Evolutionary conservation across 2,113 vertebrate genomes (phyloP), one percentile per base, ranked within the genome.

Genomic region (Pica pica): DNA sequence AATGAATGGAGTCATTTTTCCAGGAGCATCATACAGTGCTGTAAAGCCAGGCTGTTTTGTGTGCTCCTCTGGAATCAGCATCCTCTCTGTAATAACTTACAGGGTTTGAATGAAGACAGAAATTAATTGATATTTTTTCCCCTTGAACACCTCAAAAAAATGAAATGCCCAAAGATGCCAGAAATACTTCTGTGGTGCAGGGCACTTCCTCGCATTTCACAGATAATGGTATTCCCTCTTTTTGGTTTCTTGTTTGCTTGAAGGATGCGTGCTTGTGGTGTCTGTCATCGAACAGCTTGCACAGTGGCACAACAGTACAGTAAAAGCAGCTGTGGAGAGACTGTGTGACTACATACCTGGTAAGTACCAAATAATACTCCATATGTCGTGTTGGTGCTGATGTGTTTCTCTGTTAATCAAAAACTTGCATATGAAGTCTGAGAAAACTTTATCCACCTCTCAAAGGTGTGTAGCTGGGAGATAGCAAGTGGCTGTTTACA

Each of bases 341-440:
- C 87, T 98, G n/a, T 98, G 98, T 94, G 92, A 87, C 93, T 98
- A 98, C 93, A 82, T 98, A 90, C 98, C 98, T 76, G 98, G 98
- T 98, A 94, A 97, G 81, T 94, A 63, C 49, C 71, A 77, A 81
- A 35, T 65, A 71, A 83, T 70, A 5, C 0, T 0, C 85, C 78
- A 56, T 75, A 65, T 95, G 85, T 77, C 26, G 0, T 4, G 28
- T 12, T 35, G n/a, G 31, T 75, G 28, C 41, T 74, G 59, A 63
- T 64, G 11, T 39, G 35, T 41, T 82, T 80, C 79, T 55, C 79
- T 70, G 50, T 63, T 96, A 73, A 90, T 94, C 86, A 92, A 84
- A 63, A 87, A 74, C 35, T 64, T 20, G 1, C 46, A 39, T 4
- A 3, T 33, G 50, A 56, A 67, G 24, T 17, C 70, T 78, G 50